Conservation (phyloP, 2,888 invertebrate species). For the Andrena bicolor region DNA sequence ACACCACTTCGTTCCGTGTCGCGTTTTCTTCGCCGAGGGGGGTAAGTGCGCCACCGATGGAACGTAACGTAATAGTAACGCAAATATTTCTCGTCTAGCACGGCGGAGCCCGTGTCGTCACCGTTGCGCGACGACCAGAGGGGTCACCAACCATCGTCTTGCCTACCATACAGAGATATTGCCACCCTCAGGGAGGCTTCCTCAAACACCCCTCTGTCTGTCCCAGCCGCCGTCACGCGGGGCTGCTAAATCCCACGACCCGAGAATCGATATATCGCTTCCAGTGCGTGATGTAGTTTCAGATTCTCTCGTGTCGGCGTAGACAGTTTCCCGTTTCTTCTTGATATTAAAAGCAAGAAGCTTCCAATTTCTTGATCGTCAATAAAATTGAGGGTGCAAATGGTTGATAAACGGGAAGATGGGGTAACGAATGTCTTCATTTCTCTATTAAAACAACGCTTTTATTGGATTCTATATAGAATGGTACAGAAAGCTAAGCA, state of each 20-base stretch:
- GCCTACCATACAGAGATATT: conserved; percentile 77
- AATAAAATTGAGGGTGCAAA: neutral
- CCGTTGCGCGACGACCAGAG: conserved; percentile 33
- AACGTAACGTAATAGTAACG: conserved; percentile 74
- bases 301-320: conserved; percentile 56
- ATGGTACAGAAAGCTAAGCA: no score
- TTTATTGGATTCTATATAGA: no score
- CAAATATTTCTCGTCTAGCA: conserved; percentile 71
- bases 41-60: conserved; percentile 40
- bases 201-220: conserved; percentile 38
- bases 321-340: conserved; percentile 12
- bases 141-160: conserved; percentile 67
- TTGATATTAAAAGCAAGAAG: neutral
- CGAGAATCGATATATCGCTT: conserved; percentile 66
- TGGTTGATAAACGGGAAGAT: neutral
- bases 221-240: conserved; percentile 24
- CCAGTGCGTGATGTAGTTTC: conserved; percentile 55
- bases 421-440: neutral
- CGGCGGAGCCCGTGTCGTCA: conserved; percentile 28
- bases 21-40: conserved; percentile 23
- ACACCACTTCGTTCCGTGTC: conserved; percentile 39
- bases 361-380: neutral
- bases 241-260: conserved; percentile 68
- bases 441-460: neutral
- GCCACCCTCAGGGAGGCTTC: conserved; percentile 56